Evolutionary conservation across 2,888 invertebrate species (phyloP).

Genomic region (Trachelus troglodyta): DNA sequence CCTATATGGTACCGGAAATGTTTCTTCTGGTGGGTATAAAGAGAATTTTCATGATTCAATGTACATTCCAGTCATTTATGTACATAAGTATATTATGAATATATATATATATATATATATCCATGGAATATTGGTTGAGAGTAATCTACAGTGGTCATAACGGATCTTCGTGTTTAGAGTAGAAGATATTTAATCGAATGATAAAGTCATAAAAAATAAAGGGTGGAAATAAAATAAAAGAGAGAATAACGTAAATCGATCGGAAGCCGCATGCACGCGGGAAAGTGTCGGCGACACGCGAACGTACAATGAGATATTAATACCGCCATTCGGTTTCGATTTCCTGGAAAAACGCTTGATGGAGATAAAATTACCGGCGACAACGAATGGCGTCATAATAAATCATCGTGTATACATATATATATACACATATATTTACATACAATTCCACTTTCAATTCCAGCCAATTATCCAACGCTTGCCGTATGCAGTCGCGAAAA

Average conservation of each 20-base stretch:
- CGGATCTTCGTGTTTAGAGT: neutral
- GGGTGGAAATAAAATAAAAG: slow-evolving; percentile 35
- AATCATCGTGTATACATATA: slow-evolving; percentile 38
- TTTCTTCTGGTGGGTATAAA: neutral
- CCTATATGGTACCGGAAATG: neutral
- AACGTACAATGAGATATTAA: slow-evolving; percentile 62
- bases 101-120: neutral
- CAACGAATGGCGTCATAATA: slow-evolving; percentile 53
- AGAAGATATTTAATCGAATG: neutral
- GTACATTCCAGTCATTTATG: neutral
- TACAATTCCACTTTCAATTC: neutral
- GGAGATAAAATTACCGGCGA: slow-evolving; percentile 59
- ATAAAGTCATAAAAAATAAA: neutral
- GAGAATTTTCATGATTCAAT: neutral
- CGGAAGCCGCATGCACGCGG: slow-evolving; percentile 49
- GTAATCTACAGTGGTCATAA: neutral
- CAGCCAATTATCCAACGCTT: neutral
- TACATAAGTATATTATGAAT: neutral
- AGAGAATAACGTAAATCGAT: slow-evolving; percentile 52
- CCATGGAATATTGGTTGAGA: neutral
- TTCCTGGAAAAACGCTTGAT: slow-evolving; percentile 61
- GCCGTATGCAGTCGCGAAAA: neutral
- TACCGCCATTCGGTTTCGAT: slow-evolving; percentile 62
- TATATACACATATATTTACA: neutral
- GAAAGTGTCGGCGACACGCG: slow-evolving; percentile 57